Evolutionary conservation across 2,888 invertebrate species (phyloP).

Genomic region (Pristionchus exspectatus): DNA sequence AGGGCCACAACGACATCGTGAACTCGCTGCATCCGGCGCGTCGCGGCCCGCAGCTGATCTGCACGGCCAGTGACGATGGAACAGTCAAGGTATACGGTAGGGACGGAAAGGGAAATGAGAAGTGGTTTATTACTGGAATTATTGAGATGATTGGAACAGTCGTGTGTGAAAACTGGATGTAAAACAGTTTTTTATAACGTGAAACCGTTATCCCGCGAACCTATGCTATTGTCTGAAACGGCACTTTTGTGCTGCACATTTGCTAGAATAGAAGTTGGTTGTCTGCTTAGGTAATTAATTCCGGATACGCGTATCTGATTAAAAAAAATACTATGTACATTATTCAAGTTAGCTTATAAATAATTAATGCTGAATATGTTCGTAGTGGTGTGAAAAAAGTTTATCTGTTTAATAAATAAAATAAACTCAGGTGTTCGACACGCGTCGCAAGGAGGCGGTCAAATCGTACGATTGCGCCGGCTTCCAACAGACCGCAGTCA

Average conservation of each 20-base stretch:
- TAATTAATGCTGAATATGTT: too few species aligned
- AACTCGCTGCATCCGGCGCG: constrained; percentile 84
- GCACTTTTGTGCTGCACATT: too few species aligned
- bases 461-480: constrained; percentile 82
- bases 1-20: constrained; percentile 83
- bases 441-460: constrained; percentile 89
- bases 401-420: too few species aligned
- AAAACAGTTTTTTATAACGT: too few species aligned
- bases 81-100: constrained; percentile 86
- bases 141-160: not conserved
- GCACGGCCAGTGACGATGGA: constrained; percentile 95
- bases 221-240: too few species aligned
- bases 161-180: too few species aligned
- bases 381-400: too few species aligned
- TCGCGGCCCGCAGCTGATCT: constrained; percentile 91
- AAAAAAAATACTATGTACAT: too few species aligned
- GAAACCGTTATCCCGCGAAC: too few species aligned
- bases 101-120: too few species aligned
- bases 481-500: constrained; percentile 86
- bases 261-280: not conserved
- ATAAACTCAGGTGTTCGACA: constrained; percentile 88
- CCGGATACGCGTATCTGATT: too few species aligned
- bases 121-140: not conserved
- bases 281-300: not conserved
- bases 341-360: too few species aligned